Percentiles rank a stretch among this genome's conserved stretches.
Conservation (phyloP, 2,888 invertebrate species). For the Scaptomyza caliginosa region DNA sequence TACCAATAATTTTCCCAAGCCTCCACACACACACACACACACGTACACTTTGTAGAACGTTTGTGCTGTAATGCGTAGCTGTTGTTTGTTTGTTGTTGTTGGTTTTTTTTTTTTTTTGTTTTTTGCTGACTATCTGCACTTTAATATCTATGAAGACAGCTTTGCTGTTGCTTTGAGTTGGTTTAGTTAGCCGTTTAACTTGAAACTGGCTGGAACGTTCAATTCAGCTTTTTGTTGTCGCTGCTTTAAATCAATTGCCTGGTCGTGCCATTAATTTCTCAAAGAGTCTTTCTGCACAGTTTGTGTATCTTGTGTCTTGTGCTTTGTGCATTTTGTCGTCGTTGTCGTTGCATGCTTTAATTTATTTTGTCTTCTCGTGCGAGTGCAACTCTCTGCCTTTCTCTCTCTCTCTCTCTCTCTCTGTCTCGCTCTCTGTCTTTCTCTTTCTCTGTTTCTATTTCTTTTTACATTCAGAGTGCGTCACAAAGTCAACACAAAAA, state of each 20-base stretch:
- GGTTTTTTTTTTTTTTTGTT: conserved; percentile 1
- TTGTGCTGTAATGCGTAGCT: conserved; percentile 35
- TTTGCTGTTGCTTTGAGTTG: conserved; percentile 2
- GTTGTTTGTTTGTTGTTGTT: neutral
- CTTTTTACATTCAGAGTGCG: conserved; percentile 16
- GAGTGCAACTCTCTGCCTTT: conserved; percentile 36
- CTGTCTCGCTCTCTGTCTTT: conserved; percentile 16
- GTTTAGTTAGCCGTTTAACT: conserved; percentile 13
- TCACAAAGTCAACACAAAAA: conserved; percentile 35
- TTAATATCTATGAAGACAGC: conserved; percentile 49
- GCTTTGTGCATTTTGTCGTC: conserved; percentile 33
- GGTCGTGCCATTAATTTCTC: conserved; percentile 58
- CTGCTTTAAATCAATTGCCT: conserved; percentile 65
- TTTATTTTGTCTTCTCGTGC: conserved; percentile 71
- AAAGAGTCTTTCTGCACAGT: conserved; percentile 44
- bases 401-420: neutral
- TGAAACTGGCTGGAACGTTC: conserved; percentile 10
- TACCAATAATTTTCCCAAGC: conserved; percentile 54
- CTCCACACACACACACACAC: neutral
- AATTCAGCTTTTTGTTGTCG: conserved; percentile 37
- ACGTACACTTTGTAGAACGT: conserved; percentile 18
- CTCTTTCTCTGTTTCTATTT: neutral
- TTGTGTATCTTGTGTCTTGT: conserved; percentile 21
- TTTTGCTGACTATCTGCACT: conserved; percentile 45
- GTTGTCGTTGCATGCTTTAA: conserved; percentile 51